phyloP scores from a whole-genome alignment of 2,888 invertebrate genomes.

The Orthosia cruda region DNA sequence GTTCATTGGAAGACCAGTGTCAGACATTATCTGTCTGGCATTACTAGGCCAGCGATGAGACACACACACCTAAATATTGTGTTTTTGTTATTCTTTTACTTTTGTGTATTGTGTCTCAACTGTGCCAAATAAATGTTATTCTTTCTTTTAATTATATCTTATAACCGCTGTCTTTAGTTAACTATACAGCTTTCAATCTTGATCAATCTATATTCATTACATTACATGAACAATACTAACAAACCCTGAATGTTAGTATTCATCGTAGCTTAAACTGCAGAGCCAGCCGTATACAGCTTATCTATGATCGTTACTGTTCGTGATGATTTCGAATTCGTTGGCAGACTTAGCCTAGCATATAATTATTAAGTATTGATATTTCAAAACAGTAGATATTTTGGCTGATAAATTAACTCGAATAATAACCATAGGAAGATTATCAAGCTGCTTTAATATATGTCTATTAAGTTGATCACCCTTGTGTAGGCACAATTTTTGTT shows the following conservation, averaged over 20 bases:
- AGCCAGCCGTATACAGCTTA: constrained; percentile 31
- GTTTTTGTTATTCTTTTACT: no score
- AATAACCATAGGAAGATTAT: no score
- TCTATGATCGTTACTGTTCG: constrained; percentile 31
- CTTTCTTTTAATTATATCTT: neutral
- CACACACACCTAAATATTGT: no score
- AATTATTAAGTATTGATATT: neutral
- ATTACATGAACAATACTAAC: constrained; percentile 43
- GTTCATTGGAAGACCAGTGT: no score
- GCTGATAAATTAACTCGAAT: no score
- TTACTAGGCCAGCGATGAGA: no score
- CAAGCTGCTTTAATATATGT: no score
- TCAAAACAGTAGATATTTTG: neutral
- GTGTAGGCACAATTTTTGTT: neutral
- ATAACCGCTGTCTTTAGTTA: neutral
- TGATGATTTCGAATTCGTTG: constrained; percentile 11
- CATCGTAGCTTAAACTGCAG: constrained; percentile 26
- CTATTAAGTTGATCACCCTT: no score
- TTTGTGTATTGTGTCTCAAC: no score
- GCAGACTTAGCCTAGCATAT: neutral
- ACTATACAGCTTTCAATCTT: neutral
- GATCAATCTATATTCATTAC: constrained; percentile 4
- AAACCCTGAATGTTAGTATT: constrained; percentile 37
- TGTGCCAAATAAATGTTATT: no score
- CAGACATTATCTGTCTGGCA: no score